Conservation (phyloP, 2,797 vertebrate species). For the Halcyon chelicuti region DNA sequence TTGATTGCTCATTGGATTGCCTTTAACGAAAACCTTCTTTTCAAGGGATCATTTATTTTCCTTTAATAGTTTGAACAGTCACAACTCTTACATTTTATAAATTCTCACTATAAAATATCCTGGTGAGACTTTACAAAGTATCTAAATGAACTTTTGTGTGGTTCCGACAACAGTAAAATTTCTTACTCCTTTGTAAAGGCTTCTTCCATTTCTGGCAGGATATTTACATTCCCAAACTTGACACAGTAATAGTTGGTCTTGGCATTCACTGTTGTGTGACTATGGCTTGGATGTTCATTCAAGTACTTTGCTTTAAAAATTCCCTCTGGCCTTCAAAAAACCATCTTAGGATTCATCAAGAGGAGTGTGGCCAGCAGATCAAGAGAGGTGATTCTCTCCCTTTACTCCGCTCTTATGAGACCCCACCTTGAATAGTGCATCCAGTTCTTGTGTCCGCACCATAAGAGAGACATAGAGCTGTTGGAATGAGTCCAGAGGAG, state of each 20-base stretch:
- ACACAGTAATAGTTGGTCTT: not conserved
- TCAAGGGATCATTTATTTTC: not conserved
- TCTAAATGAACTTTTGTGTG: not conserved
- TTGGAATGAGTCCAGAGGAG: too few species aligned
- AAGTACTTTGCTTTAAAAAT: not conserved
- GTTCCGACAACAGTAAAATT: not conserved
- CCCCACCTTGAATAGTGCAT: too few species aligned
- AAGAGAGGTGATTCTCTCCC: too few species aligned
- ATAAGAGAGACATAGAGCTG: too few species aligned
- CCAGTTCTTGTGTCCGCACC: too few species aligned
- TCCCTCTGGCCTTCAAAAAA: not conserved
- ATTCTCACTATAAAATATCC: not conserved
- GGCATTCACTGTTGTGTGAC: not conserved
- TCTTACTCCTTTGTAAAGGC: not conserved
- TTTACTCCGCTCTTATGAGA: too few species aligned
- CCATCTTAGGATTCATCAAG: too few species aligned
- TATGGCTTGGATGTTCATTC: not conserved
- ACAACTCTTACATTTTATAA: not conserved
- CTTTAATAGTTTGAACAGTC: not conserved
- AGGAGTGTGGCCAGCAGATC: too few species aligned
- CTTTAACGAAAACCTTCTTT: not conserved
- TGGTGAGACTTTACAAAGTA: not conserved
- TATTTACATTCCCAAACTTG: not conserved
- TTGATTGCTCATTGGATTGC: not conserved
- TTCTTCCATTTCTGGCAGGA: conserved; percentile 9